Conservation (phyloP, 2,888 invertebrate genomes). For the Callyntrura sp. region DNA sequence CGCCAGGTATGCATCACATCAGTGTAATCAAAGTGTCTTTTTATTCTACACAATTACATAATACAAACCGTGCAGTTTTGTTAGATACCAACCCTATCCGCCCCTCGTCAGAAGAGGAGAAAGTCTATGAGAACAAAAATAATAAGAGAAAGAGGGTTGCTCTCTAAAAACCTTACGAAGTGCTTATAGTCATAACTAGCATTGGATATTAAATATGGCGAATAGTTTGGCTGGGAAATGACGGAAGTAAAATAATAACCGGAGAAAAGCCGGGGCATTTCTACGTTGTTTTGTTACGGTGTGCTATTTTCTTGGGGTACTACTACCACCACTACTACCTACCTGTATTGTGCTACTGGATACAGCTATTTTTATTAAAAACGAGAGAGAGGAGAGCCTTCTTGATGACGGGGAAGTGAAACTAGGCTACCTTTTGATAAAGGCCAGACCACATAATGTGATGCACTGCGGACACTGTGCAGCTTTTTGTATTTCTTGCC, state of each 20-base stretch:
- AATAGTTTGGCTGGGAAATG: not conserved
- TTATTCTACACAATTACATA: not conserved
- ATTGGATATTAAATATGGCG: too few species aligned
- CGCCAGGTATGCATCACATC: too few species aligned
- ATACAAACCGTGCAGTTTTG: not conserved
- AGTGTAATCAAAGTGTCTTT: too few species aligned
- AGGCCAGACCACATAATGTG: slow-evolving; percentile 1
- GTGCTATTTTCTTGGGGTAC: not conserved
- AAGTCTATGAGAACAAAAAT: too few species aligned
- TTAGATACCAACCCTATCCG: too few species aligned
- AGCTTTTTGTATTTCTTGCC: not conserved
- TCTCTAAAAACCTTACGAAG: too few species aligned
- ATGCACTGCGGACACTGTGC: not conserved
- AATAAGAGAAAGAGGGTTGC: too few species aligned
- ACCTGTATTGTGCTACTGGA: too few species aligned
- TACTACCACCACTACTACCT: too few species aligned
- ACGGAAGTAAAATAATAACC: slow-evolving; percentile 30
- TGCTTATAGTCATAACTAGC: too few species aligned
- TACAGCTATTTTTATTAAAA: not conserved
- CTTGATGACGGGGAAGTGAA: not conserved
- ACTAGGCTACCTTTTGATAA: slow-evolving; percentile 10
- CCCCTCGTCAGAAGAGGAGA: too few species aligned
- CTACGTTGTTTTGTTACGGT: not conserved
- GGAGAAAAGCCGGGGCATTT: slow-evolving; percentile 1
- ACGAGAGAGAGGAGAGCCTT: not conserved